These are phyloP conservation scores for Yponomeuta plumbellus DNA, from an alignment of 2,888 invertebrate species.

Conservation along the genomic window DNA sequence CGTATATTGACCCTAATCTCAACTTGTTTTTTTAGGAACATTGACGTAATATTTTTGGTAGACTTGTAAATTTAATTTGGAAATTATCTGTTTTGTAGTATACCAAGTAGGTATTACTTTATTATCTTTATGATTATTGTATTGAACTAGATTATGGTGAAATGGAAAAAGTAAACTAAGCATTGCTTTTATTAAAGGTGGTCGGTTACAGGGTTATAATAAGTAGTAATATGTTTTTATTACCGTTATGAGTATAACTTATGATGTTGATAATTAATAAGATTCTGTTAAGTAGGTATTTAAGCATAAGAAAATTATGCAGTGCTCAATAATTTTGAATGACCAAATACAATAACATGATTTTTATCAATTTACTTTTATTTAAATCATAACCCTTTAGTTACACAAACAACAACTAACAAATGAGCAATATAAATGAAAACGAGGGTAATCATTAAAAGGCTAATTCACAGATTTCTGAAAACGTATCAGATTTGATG, in stretches of 20 bases:
- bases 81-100: too few species aligned
- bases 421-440: too few species aligned
- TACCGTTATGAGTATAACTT: not conserved
- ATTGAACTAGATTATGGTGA: not conserved
- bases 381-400: not conserved
- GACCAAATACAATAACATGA: not conserved
- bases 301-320: not conserved
- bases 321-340: not conserved
- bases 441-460: too few species aligned
- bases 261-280: not conserved
- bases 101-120: too few species aligned
- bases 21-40: too few species aligned
- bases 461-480: too few species aligned
- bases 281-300: too few species aligned
- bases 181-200: not conserved
- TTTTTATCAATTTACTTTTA: not conserved
- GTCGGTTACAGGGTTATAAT: conserved; percentile 9
- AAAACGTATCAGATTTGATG: too few species aligned
- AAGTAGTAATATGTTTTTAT: not conserved
- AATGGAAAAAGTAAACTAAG: not conserved
- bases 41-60: too few species aligned
- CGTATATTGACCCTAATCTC: too few species aligned
- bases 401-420: not conserved
- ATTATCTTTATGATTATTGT: not conserved
- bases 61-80: too few species aligned